Evolutionary conservation across 2,888 invertebrate species (phyloP).

Genomic region (Tanypteryx hageni): DNA sequence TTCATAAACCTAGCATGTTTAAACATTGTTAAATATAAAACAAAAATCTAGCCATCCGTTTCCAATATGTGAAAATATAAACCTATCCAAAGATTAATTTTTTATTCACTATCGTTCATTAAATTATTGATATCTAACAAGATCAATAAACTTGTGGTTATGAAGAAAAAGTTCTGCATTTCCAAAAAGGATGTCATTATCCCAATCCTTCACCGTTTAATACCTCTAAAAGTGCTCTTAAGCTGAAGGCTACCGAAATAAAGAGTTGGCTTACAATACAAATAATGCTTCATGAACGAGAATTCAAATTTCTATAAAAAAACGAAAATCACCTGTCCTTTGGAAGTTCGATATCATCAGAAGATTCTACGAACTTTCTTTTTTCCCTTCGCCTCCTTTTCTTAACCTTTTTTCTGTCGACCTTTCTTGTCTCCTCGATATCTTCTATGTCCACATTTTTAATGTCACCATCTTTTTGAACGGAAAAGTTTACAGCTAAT

Average conservation of each 20-base stretch:
- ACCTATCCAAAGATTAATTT: background rate
- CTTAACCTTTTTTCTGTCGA: conserved; percentile 33
- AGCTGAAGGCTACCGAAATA: background rate
- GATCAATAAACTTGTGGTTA: no score
- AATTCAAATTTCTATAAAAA: background rate
- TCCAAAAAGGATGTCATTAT: no score
- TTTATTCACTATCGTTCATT: background rate
- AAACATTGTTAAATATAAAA: no score
- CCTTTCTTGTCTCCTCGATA: background rate
- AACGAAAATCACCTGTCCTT: background rate
- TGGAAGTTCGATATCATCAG: background rate
- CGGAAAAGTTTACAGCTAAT: background rate
- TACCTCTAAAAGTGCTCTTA: no score
- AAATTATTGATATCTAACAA: no score
- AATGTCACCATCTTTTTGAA: background rate
- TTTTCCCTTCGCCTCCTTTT: conserved; percentile 47
- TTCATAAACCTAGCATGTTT: no score
- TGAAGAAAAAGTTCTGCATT: no score
- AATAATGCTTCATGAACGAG: background rate
- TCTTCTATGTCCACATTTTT: background rate
- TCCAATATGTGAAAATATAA: background rate
- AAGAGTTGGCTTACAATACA: background rate
- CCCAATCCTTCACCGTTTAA: no score
- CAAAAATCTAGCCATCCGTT: no score
- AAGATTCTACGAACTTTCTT: background rate